Percentiles rank a stretch among this genome's conserved stretches.
Conservation (phyloP, 2,113 vertebrate species). For the Equus quagga region DNA sequence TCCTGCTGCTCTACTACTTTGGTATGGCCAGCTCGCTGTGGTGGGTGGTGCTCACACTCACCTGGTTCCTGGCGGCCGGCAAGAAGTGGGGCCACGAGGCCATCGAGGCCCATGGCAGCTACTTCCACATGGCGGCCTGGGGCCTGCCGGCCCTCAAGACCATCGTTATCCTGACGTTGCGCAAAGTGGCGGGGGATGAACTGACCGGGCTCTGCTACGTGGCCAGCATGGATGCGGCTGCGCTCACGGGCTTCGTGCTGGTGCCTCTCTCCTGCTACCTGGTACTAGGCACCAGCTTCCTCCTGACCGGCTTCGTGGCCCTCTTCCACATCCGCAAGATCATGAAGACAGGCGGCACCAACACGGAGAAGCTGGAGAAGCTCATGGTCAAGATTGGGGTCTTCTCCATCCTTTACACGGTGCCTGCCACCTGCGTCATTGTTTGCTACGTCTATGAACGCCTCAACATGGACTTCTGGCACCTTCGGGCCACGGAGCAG, state of each 20-base stretch:
- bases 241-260: slow-evolving; percentile 96
- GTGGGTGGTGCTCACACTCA: slow-evolving; percentile 98
- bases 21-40: slow-evolving; percentile 99
- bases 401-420: slow-evolving; percentile 98
- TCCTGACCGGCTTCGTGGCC: slow-evolving; percentile 97
- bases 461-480: slow-evolving; percentile 97
- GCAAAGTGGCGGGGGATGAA: slow-evolving; percentile 97
- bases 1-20: slow-evolving; percentile 98
- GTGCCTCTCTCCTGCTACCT: slow-evolving; percentile 97
- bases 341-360: slow-evolving; percentile 98
- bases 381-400: slow-evolving; percentile 99
- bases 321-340: slow-evolving; percentile 98
- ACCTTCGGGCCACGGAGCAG: slow-evolving; percentile 91
- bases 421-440: slow-evolving; percentile 98
- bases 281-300: slow-evolving; percentile 96
- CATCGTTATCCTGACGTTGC: slow-evolving; percentile 96
- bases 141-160: slow-evolving; percentile 97
- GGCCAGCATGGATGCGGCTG: slow-evolving; percentile 92
- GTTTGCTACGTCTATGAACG: slow-evolving; percentile 98
- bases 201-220: slow-evolving; percentile 98
- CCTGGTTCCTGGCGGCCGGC: slow-evolving; percentile 98
- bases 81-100: slow-evolving; percentile 99
- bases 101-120: slow-evolving; percentile 98
- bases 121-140: slow-evolving; percentile 99
- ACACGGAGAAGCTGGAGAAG: slow-evolving; percentile 99